Conservation (phyloP, 2,888 invertebrate species). For the Eupithecia insigniata region DNA sequence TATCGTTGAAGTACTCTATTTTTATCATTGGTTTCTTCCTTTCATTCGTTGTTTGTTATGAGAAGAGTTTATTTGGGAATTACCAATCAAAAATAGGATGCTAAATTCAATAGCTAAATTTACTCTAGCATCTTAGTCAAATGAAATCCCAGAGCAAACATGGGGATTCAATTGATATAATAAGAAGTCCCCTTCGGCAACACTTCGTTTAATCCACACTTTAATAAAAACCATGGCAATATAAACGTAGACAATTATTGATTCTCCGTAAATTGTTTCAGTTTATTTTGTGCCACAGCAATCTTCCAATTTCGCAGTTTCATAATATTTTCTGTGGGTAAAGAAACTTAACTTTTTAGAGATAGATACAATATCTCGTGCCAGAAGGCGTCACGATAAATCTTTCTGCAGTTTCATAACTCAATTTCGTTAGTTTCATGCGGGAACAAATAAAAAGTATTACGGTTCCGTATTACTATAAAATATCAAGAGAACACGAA, state of each 20-base stretch:
- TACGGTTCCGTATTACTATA: slow-evolving; percentile 30
- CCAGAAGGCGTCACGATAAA: slow-evolving; percentile 65
- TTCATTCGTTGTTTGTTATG: no score
- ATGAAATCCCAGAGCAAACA: neutral
- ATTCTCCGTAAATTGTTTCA: slow-evolving; percentile 3
- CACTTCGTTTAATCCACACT: neutral
- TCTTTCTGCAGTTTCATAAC: slow-evolving; percentile 64
- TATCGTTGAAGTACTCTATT: no score
- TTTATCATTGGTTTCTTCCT: no score
- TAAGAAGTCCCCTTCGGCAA: neutral
- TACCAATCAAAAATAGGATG: neutral
- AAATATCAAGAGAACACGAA: slow-evolving; percentile 6
- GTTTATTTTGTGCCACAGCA: neutral
- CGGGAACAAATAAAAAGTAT: slow-evolving; percentile 58
- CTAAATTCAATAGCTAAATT: neutral
- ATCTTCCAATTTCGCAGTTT: neutral
- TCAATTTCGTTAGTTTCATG: slow-evolving; percentile 60
- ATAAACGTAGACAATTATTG: neutral
- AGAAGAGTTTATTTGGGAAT: neutral
- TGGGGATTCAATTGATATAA: neutral
- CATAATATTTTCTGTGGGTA: slow-evolving; percentile 26
- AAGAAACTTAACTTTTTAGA: slow-evolving; percentile 34
- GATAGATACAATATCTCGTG: slow-evolving; percentile 37
- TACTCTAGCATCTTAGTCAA: neutral
- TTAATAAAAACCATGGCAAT: neutral